Percentiles rank a stretch among this genome's conserved stretches.
These are phyloP conservation scores for Ciconia boyciana DNA, from an alignment of 2,113 vertebrate species.

Conservation along the genomic window DNA sequence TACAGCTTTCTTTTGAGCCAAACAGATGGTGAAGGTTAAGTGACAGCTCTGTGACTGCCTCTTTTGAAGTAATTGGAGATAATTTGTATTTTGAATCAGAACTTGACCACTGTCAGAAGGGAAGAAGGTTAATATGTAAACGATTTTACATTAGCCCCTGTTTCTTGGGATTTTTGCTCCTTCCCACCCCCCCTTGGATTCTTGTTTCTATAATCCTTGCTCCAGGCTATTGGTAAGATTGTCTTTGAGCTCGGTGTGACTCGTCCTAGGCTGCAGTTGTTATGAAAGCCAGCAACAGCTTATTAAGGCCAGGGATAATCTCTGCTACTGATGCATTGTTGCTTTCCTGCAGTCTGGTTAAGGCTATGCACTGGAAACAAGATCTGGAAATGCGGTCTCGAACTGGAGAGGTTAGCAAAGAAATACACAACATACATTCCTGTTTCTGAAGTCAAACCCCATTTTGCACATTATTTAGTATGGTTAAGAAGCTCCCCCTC, in stretches of 20 bases:
- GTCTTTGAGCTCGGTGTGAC: slow-evolving; percentile 70
- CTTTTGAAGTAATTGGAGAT: slow-evolving; percentile 97
- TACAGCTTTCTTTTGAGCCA: slow-evolving; percentile 85
- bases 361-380: slow-evolving; percentile 6
- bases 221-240: slow-evolving; percentile 82
- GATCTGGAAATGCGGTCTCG: slow-evolving; percentile 23
- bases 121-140: slow-evolving; percentile 96
- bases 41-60: slow-evolving; percentile 93
- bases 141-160: slow-evolving; percentile 90
- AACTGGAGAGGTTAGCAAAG: slow-evolving; percentile 29
- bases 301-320: slow-evolving; percentile 78
- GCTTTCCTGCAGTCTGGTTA: slow-evolving; percentile 69
- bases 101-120: slow-evolving; percentile 90
- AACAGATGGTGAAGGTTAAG: slow-evolving; percentile 98
- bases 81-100: slow-evolving; percentile 93
- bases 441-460: neutral
- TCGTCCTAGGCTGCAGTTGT: slow-evolving; percentile 72
- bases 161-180: slow-evolving; percentile 69
- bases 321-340: slow-evolving; percentile 71
- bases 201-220: slow-evolving; percentile 91
- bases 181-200: slow-evolving; percentile 55
- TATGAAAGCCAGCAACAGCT: slow-evolving; percentile 76
- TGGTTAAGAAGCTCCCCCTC: neutral
- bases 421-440: neutral
- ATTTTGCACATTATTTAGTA: neutral